Conservation (phyloP, 53 echinoderm and acorn worm genomes). For the Crossaster papposus region DNA sequence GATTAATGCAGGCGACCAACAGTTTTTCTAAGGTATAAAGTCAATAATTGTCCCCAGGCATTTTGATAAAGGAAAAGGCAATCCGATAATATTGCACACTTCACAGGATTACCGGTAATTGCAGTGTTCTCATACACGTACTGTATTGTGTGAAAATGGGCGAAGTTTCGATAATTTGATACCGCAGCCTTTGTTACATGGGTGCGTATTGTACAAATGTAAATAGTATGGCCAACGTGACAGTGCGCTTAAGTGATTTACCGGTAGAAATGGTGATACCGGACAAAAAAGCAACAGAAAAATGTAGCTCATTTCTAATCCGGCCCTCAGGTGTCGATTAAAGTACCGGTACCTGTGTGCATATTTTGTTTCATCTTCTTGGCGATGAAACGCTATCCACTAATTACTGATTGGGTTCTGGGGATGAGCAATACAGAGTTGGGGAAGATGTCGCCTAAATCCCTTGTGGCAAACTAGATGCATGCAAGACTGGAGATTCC, state of each 20-base stretch:
- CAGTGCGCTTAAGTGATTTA: constrained; percentile 47
- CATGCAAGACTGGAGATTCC: background rate
- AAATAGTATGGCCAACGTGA: constrained; percentile 35
- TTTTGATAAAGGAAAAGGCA: constrained; percentile 5
- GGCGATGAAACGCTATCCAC: background rate
- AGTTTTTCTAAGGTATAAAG: background rate
- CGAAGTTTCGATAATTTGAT: constrained; percentile 8
- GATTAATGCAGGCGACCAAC: background rate
- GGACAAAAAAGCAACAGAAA: background rate
- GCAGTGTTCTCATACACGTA: background rate
- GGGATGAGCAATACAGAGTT: background rate
- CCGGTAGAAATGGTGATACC: constrained; percentile 9
- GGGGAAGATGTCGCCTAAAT: background rate
- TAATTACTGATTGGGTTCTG: background rate
- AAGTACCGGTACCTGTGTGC: background rate
- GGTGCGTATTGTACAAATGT: background rate
- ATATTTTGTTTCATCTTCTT: constrained; percentile 1
- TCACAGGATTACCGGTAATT: constrained; percentile 9
- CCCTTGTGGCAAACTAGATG: background rate
- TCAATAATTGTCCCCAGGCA: constrained; percentile 53
- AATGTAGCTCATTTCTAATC: constrained; percentile 1
- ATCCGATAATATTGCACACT: constrained; percentile 34
- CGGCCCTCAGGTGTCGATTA: background rate
- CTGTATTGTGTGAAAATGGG: background rate
- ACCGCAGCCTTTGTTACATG: background rate